These are phyloP conservation scores for Cistogaster globosa DNA, from an alignment of 2,888 invertebrate species.

Conservation along the genomic window DNA sequence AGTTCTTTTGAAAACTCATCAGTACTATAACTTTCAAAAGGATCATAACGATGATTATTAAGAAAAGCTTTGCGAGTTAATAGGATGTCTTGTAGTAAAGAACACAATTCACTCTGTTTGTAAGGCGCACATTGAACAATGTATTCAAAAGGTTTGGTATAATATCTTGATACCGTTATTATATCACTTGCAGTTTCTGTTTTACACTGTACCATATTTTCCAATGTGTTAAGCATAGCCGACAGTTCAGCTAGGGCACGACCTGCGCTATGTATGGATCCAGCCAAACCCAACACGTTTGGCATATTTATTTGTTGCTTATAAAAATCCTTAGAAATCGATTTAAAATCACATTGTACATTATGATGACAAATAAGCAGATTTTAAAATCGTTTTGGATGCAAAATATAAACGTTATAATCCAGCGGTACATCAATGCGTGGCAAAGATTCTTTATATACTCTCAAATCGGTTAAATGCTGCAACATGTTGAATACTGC, in stretches of 20 bases:
- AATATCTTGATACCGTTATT: conserved; percentile 88
- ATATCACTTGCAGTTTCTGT: conserved; percentile 96
- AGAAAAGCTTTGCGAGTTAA: conserved; percentile 87
- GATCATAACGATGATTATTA: conserved; percentile 90
- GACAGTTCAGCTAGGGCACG: conserved; percentile 88
- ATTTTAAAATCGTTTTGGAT: conserved; percentile 75
- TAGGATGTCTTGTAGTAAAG: conserved; percentile 84
- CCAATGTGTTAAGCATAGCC: conserved; percentile 90
- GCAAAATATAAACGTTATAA: conserved; percentile 78
- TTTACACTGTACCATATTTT: conserved; percentile 87
- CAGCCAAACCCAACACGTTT: conserved; percentile 91
- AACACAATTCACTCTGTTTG: conserved; percentile 80
- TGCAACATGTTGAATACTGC: conserved; percentile 83
- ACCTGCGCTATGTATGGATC: conserved; percentile 89
- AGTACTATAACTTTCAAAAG: conserved; percentile 85
- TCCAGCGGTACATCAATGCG: conserved; percentile 64
- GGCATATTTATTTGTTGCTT: conserved; percentile 82
- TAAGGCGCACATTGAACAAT: conserved; percentile 85
- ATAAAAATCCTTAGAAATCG: conserved; percentile 77
- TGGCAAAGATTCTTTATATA: conserved; percentile 74
- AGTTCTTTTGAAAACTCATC: conserved; percentile 82
- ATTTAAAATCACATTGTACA: conserved; percentile 79
- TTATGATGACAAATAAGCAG: conserved; percentile 87
- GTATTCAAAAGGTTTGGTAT: conserved; percentile 84
- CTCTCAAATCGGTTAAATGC: conserved; percentile 84